Conservation (phyloP, 1,140 invertebrate species). For the Diorhabda sublineata region DNA sequence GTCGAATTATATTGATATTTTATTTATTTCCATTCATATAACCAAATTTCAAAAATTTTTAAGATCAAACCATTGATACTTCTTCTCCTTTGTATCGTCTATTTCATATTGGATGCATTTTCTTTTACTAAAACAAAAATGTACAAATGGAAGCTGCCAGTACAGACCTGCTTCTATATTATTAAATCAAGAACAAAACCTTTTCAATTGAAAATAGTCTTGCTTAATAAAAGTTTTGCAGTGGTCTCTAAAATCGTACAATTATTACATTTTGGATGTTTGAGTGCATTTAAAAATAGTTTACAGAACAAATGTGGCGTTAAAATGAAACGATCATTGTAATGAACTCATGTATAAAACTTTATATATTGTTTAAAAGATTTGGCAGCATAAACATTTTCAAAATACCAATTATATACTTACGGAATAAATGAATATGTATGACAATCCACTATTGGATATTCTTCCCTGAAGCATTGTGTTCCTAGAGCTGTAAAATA, state of each 20-base stretch:
- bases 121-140: conserved; percentile 21
- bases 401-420: conserved; percentile 19
- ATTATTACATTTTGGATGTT: not conserved
- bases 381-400: too few relatives aligned
- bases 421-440: conserved; percentile 39
- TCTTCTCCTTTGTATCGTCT: conserved; percentile 47
- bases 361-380: too few relatives aligned
- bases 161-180: too few relatives aligned
- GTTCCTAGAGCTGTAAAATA: conserved; percentile 65
- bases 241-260: too few relatives aligned
- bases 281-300: not conserved
- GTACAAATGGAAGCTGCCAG: too few relatives aligned
- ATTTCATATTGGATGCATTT: conserved; percentile 54
- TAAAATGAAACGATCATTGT: not conserved
- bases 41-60: conserved; percentile 42
- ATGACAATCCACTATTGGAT: conserved; percentile 58
- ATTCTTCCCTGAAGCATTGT: conserved; percentile 63
- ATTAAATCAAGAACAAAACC: too few relatives aligned
- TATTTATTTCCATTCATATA: not conserved
- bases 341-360: conserved; percentile 31
- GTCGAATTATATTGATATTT: not conserved
- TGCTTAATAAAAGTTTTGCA: not conserved
- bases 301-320: not conserved
- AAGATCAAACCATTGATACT: conserved; percentile 59
- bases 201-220: too few relatives aligned